Percentiles rank a stretch among this genome's conserved stretches.
Evolutionary conservation across 2,113 vertebrate species (phyloP).

Genomic region (Muscicapa adusta): DNA sequence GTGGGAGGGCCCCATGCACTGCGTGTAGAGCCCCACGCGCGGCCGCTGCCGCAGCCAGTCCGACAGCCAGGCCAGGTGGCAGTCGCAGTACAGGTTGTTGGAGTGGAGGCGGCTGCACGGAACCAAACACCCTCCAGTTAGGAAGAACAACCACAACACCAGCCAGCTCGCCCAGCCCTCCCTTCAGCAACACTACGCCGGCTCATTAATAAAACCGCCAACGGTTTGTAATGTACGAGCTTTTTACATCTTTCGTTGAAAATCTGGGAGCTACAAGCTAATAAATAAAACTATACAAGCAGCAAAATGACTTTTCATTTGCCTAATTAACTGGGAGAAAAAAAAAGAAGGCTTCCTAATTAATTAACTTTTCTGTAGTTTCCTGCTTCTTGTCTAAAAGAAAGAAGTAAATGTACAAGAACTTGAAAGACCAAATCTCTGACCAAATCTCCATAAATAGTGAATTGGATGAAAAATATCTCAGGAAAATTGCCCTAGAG

Average conservation of each 20-base stretch:
- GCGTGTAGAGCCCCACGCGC: conserved; percentile 93
- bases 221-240: neutral
- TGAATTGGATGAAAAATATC: conserved; percentile 9
- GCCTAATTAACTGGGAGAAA: neutral
- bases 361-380: conserved; percentile 7
- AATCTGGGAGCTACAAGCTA: neutral
- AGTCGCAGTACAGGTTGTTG: conserved; percentile 96
- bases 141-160: neutral
- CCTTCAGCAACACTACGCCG: neutral
- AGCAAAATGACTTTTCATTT: neutral
- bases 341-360: neutral
- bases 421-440: neutral
- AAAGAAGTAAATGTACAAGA: conserved; percentile 5
- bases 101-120: conserved; percentile 90
- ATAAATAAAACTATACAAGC: neutral
- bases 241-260: neutral
- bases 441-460: neutral
- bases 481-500: neutral
- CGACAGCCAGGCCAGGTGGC: conserved; percentile 95
- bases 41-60: conserved; percentile 97
- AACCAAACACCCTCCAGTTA: neutral
- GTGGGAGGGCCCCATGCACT: conserved; percentile 91
- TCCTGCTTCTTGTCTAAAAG: neutral
- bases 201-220: neutral
- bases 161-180: neutral